Evolutionary conservation across 2,888 invertebrate species (phyloP).

Genomic region (Drosophila kuntzei): DNA sequence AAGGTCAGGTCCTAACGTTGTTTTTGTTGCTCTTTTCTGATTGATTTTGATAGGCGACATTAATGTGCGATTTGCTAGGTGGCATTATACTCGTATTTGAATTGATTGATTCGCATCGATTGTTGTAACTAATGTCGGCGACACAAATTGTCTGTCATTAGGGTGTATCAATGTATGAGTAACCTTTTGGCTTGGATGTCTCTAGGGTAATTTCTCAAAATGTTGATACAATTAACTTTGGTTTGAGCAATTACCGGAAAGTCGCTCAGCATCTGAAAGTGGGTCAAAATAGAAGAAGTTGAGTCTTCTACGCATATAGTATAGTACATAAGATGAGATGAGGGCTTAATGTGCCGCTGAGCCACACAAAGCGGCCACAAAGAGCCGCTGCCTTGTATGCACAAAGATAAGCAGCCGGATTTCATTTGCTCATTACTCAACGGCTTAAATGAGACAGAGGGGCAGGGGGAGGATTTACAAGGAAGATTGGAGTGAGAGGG

Average conservation of each 20-base stretch:
- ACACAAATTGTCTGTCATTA: slow-evolving; percentile 1
- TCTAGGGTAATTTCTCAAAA: slow-evolving; percentile 28
- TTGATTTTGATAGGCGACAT: slow-evolving; percentile 39
- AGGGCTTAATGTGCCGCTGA: slow-evolving; percentile 66
- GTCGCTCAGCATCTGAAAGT: slow-evolving; percentile 12
- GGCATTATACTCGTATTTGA: slow-evolving; percentile 1
- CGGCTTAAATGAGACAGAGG: slow-evolving; percentile 53
- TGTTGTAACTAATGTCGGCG: slow-evolving; percentile 16
- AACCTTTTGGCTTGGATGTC: slow-evolving; percentile 3
- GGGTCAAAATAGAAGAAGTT: slow-evolving; percentile 22
- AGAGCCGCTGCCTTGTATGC: slow-evolving; percentile 67
- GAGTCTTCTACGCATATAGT: background rate
- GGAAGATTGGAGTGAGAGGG: background rate
- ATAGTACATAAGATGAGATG: slow-evolving; percentile 39
- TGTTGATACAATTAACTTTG: slow-evolving; percentile 47
- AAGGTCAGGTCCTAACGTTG: background rate
- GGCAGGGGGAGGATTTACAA: slow-evolving; percentile 15
- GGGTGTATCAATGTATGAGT: background rate
- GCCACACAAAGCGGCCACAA: slow-evolving; percentile 74
- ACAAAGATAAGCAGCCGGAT: slow-evolving; percentile 75
- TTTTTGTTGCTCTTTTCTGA: slow-evolving; percentile 24
- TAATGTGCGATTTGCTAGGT: slow-evolving; percentile 10
- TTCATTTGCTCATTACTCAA: slow-evolving; percentile 80
- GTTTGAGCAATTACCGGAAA: slow-evolving; percentile 18
- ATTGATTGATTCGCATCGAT: slow-evolving; percentile 22